Evolutionary conservation across 2,113 vertebrate genomes (phyloP), one percentile per base, ranked within the genome.

Genomic region (Cavia porcellus): DNA sequence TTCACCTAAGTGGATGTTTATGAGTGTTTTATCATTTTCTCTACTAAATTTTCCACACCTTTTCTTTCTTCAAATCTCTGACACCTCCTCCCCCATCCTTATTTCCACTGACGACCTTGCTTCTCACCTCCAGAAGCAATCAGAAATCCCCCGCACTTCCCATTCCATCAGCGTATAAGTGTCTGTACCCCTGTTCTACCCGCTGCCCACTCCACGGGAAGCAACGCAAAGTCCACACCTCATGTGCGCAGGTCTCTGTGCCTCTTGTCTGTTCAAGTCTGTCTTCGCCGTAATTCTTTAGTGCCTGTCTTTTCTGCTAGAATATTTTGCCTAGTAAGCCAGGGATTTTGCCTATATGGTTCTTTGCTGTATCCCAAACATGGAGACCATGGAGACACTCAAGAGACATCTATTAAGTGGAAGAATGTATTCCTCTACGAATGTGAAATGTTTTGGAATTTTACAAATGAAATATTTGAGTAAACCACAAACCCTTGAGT

Each of bases 61-160:
- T 89, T 77, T 95, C 87, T 80, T 22, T 42, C 74, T 32, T 85
- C 25, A 70, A 47, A 64, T 81, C 38, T 57, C 70, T 55, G 52
- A 2, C 52, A 57, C 64, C 14, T 30, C 45, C 57, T 62, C 32
- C 30, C 5, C 25, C 32, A 10, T 4, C 75, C 70, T 86, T n/a
- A 57, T 32, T 22, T 55, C 94, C 66, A 35, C 25, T 47, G 35
- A 35, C 0, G 11, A 30, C 14, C 28, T 80, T 45, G 17, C 25
- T 74, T 93, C 61, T 45, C 42, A 15, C 47, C 35, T 72, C 50
- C 32, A 70, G 28, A 74, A 38, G 10, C 22, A 25, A 25, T 75
- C 38, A 75, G 72, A 75, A 45, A 75, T 45, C 22, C 38, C 68
- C 19, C 38, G 13, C 22, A 11, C 38, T 75, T 75, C 72, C 20